These are phyloP conservation scores for Pseudopodoces humilis DNA, from an alignment of 2,113 vertebrate species.

Conservation along the genomic window DNA sequence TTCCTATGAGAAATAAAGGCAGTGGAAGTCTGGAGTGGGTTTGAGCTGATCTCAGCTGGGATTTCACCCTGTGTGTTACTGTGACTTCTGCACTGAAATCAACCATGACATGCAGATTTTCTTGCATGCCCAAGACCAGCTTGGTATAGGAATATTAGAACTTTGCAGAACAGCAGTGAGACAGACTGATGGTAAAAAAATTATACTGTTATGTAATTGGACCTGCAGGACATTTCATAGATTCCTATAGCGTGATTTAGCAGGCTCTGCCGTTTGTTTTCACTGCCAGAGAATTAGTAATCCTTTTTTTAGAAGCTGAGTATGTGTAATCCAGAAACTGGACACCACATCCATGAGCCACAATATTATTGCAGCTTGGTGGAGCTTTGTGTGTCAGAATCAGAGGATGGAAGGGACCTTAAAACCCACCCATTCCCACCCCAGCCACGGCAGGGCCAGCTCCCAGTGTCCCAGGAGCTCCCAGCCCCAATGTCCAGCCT, in stretches of 20 bases:
- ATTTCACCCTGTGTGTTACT: neutral
- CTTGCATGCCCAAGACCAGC: neutral
- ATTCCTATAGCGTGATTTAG: neutral
- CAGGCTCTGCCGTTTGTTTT: neutral
- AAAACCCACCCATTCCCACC: rapidly evolving
- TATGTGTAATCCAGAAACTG: neutral
- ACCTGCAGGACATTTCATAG: neutral
- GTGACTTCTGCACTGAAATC: neutral
- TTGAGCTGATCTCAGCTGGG: neutral
- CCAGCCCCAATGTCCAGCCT: neutral
- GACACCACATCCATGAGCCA: neutral
- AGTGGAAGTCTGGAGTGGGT: neutral
- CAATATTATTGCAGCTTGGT: neutral
- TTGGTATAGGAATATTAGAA: neutral
- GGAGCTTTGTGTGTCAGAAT: neutral
- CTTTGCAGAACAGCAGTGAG: neutral
- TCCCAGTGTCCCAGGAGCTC: neutral
- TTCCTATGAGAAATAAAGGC: neutral
- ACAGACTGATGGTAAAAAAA: neutral
- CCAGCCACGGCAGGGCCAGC: neutral
- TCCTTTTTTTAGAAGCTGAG: neutral
- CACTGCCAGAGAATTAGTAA: neutral
- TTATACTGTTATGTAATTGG: neutral
- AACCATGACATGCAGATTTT: neutral
- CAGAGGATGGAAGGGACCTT: neutral